These are phyloP conservation scores for Macroteleia sp. DNA, from an alignment of 2,888 invertebrate genomes.

Conservation along the genomic window DNA sequence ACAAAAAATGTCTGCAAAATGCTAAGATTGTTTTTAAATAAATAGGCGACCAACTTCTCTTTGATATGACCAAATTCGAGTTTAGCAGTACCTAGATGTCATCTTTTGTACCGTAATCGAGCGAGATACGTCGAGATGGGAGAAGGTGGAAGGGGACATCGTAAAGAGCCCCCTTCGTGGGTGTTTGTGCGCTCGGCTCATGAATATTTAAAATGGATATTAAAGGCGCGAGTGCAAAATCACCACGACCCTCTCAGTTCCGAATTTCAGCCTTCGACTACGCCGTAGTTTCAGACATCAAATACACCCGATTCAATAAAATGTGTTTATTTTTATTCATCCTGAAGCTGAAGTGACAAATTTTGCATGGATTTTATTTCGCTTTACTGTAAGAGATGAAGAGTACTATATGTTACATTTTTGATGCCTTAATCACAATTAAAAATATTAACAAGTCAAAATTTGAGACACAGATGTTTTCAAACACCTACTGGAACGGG, in stretches of 20 bases:
- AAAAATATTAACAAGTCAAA: too few relatives aligned
- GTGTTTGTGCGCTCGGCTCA: conserved; percentile 69
- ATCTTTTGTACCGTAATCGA: conserved; percentile 67
- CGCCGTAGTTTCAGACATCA: conserved; percentile 35
- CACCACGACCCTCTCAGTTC: conserved; percentile 37
- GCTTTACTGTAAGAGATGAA: too few relatives aligned
- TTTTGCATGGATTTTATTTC: conserved; percentile 12
- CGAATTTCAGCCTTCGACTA: conserved; percentile 49
- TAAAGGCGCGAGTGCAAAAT: conserved; percentile 78
- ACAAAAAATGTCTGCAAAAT: background rate
- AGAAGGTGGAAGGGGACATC: conserved; percentile 44
- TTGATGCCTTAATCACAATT: too few relatives aligned
- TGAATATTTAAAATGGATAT: conserved; percentile 83
- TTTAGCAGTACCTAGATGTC: conserved; percentile 34
- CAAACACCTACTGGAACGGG: too few relatives aligned
- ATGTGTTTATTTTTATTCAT: conserved; percentile 28
- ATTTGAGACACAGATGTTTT: too few relatives aligned
- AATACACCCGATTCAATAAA: conserved; percentile 42
- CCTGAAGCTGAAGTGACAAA: conserved; percentile 15
- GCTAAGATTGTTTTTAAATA: conserved; percentile 39
- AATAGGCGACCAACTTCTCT: conserved; percentile 52
- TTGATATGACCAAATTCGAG: conserved; percentile 55
- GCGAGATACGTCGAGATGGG: conserved; percentile 66
- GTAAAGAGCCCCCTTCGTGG: conserved; percentile 49
- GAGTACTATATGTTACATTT: too few relatives aligned